These are phyloP conservation scores for Hippopotamyrus pictus DNA, from an alignment of 2,797 vertebrate species.

Conservation along the genomic window DNA sequence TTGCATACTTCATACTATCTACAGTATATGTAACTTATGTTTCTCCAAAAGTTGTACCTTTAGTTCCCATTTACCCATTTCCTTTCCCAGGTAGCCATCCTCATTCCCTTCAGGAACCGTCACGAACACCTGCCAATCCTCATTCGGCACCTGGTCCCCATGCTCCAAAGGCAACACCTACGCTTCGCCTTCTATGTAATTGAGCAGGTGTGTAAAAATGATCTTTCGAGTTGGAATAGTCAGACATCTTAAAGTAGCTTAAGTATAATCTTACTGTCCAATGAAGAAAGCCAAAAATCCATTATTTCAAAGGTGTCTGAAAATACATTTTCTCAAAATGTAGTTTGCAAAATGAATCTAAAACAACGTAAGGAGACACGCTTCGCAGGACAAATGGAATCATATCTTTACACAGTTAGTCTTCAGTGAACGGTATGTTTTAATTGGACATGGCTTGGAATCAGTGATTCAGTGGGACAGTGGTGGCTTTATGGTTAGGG, in stretches of 20 bases:
- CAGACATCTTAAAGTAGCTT: background rate
- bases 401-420: background rate
- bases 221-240: background rate
- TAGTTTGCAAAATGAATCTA: background rate
- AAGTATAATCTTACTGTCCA: background rate
- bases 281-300: background rate
- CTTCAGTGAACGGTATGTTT: background rate
- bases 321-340: background rate
- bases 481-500: background rate
- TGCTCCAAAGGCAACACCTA: conserved; percentile 68
- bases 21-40: background rate
- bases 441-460: background rate
- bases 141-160: conserved; percentile 68
- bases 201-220: conserved; percentile 61
- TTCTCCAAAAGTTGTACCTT: background rate
- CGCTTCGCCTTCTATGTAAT: conserved; percentile 76
- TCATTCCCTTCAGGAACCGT: conserved; percentile 76
- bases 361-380: background rate
- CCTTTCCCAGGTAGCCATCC: conserved; percentile 63
- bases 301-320: background rate
- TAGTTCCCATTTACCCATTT: background rate
- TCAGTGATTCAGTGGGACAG: background rate
- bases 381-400: background rate
- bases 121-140: conserved; percentile 75
- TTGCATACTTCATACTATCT: background rate